Evolutionary conservation across 1,140 invertebrate species (phyloP).

Genomic region (Aporrectodea caliginosa): DNA sequence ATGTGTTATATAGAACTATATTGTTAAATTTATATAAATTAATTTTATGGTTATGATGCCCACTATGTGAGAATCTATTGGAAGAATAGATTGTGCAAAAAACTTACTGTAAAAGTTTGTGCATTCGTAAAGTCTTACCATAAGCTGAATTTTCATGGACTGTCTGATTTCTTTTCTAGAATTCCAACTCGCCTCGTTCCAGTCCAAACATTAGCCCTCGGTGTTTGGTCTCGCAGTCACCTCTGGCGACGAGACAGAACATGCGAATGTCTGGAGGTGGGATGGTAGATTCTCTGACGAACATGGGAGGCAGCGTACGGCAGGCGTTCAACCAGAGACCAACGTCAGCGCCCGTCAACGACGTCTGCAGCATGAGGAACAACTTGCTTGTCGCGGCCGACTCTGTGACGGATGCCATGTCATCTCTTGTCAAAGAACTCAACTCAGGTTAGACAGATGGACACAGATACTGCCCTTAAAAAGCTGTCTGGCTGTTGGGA

Average conservation of each 20-base stretch:
- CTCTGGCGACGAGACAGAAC: constrained; percentile 57
- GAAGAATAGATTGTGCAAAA: too few relatives aligned
- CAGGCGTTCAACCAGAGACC: constrained; percentile 42
- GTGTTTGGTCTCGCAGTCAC: constrained; percentile 57
- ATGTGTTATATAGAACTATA: too few relatives aligned
- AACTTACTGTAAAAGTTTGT: too few relatives aligned
- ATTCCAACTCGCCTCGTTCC: constrained; percentile 75
- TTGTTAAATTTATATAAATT: too few relatives aligned
- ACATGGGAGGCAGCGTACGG: constrained; percentile 58
- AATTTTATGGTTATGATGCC: too few relatives aligned
- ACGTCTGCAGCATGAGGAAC: constrained; percentile 57
- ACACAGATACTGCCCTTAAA: too few relatives aligned
- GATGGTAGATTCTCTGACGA: constrained; percentile 47
- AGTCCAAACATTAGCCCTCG: constrained; percentile 85
- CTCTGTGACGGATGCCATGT: constrained; percentile 94
- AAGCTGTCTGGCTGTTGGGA: too few relatives aligned
- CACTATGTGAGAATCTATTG: too few relatives aligned
- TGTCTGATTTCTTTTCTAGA: too few relatives aligned
- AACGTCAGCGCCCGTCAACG: constrained; percentile 37
- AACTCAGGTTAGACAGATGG: constrained; percentile 76
- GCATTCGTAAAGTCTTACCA: too few relatives aligned
- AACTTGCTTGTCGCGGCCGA: constrained; percentile 87
- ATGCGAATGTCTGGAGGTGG: constrained; percentile 42
- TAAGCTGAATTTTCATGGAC: too few relatives aligned
- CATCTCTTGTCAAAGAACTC: constrained; percentile 86